Conservation (phyloP, 2,797 vertebrate genomes). For the Silurus lanzhouensis region DNA sequence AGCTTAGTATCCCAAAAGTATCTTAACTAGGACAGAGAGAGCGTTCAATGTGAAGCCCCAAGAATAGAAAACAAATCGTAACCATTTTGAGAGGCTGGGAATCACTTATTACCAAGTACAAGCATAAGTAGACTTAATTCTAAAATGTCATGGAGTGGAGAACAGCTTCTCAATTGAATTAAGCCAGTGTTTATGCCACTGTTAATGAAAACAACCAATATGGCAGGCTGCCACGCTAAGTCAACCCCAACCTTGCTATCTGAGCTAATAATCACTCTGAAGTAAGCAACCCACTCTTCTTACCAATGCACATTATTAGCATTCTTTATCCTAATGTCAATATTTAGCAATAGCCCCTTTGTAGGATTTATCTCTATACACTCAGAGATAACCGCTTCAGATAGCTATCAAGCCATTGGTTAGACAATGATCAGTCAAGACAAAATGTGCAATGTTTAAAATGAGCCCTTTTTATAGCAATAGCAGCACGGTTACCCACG, state of each 20-base stretch:
- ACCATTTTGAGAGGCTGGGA: not conserved
- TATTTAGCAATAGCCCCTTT: not conserved
- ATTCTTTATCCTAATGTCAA: not conserved
- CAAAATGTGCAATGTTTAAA: slow-evolving; percentile 2
- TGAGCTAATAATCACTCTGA: not conserved
- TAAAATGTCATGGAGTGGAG: not conserved
- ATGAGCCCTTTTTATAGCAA: not conserved
- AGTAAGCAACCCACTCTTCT: not conserved
- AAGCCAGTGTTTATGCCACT: not conserved
- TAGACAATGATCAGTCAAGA: not conserved
- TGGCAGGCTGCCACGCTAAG: not conserved
- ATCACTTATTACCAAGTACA: not conserved
- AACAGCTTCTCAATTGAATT: slow-evolving; percentile 1
- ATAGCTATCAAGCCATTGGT: not conserved
- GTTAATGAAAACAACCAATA: slow-evolving; percentile 7
- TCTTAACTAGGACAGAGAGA: not conserved
- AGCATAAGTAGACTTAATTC: slow-evolving; percentile 2
- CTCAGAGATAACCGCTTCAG: not conserved
- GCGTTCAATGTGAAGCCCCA: not conserved
- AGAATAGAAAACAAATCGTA: not conserved
- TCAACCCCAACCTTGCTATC: not conserved
- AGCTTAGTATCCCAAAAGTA: not conserved
- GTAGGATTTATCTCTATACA: not conserved
- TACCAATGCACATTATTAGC: not conserved
- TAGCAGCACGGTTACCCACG: not conserved